Base-by-base conservation (phyloP, 2,888 invertebrate genomes). In the Clostera curtula region DNA sequence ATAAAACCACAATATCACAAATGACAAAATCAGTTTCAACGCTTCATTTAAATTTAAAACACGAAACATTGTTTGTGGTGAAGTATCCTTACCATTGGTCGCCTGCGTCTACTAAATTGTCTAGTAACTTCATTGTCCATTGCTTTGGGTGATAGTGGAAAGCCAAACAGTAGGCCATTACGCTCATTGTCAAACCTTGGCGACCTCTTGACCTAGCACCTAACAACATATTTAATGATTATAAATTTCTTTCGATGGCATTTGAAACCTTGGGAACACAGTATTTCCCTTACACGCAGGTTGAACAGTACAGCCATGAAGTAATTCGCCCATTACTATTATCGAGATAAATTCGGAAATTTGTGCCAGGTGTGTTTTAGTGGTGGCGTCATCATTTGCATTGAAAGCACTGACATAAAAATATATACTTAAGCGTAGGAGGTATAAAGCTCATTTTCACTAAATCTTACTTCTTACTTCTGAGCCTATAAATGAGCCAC, bases 41-140 rank as follows among this genome's bases (percentile, higher is more conserved):
- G 12, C 4, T 14, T 8, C 3, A 12, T 15, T 19, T 12, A 15
- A n/a, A 5, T 17, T 27, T 19, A 23, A 12, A 11, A 16, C 15
- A 8, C 17, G 27, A 12, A n/a, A 45, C 58, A 11, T 59, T n/a
- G 7, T 4, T n/a, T n/a, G n/a, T n/a, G n/a, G n/a, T n/a, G n/a
- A n/a, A n/a, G 8, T 18, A 5, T 7, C 6, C 9, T 15, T 15
- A 87, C 66, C 87, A 79, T 25, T 65, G 60, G 47, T 86, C 86
- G 1, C 87, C 88, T 20, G 82, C 70, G 12, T 86, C 84, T 3
- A 88, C 41, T 11, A 88, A 68, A 35, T 85, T 83, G 43, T 90
- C 90, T 1, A 90, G 56, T 8, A 86, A 82, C 34, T 85, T 86
- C 50, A 85, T 75, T 0, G 82, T 85, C 90, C 90, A 90, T 27